Evolutionary conservation across 1,140 invertebrate genomes (phyloP).

Genomic region (Leptinotarsa lineolata): DNA sequence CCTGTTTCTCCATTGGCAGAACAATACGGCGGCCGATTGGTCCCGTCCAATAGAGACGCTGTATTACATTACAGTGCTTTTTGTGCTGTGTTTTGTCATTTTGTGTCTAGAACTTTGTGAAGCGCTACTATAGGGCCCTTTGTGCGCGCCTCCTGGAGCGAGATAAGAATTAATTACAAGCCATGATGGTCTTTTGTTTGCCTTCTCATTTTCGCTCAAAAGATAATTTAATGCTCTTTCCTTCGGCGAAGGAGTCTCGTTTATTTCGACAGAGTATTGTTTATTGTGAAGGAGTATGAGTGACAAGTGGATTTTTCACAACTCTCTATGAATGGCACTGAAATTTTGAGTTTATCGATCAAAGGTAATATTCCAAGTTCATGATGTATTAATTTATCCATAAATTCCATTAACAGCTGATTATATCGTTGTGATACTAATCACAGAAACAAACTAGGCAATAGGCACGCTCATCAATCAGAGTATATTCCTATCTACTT

Average conservation of each 20-base stretch:
- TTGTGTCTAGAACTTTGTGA: slow-evolving; percentile 54
- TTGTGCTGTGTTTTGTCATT: slow-evolving; percentile 54
- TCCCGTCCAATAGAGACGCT: slow-evolving; percentile 51
- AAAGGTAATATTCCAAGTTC: too few relatives aligned
- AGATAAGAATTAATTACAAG: slow-evolving; percentile 56
- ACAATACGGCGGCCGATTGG: slow-evolving; percentile 51
- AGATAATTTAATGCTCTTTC: slow-evolving; percentile 31
- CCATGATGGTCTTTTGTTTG: slow-evolving; percentile 50
- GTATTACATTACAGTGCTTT: slow-evolving; percentile 52
- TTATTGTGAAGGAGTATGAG: not conserved
- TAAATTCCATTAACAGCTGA: too few relatives aligned
- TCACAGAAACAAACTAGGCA: too few relatives aligned
- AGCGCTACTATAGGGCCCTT: slow-evolving; percentile 48
- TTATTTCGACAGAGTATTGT: not conserved
- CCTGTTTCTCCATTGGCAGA: slow-evolving; percentile 52
- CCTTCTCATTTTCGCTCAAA: slow-evolving; percentile 43
- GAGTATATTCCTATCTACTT: too few relatives aligned
- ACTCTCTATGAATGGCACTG: too few relatives aligned
- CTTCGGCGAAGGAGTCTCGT: not conserved
- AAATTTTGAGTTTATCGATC: too few relatives aligned
- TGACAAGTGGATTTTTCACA: too few relatives aligned
- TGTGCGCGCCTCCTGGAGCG: slow-evolving; percentile 50
- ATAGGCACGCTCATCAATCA: too few relatives aligned
- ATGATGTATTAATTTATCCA: too few relatives aligned
- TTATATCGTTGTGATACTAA: too few relatives aligned